Base-by-base conservation (phyloP, 2,797 vertebrate species). In the Phataginus tetradactyla region DNA sequence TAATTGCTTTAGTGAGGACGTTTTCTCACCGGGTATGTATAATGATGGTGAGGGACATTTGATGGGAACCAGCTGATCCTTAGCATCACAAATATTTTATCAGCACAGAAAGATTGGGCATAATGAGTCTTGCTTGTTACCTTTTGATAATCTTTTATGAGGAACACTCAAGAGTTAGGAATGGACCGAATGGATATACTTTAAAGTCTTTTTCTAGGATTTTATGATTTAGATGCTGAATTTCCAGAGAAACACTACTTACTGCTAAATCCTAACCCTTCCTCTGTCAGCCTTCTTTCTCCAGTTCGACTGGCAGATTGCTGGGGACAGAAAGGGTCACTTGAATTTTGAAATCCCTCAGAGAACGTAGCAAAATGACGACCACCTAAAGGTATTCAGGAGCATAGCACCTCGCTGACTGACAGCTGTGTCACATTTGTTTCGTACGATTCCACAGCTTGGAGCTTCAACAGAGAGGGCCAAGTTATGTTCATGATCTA, bases 401-500 rank as follows among this genome's bases (percentile, higher is more conserved):
- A 69, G 32, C 6, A 49, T 5, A 75, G 55, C 45, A 61, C 63
- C 27, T 91, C 45, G 39, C 29, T 81, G 34, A 18, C 17, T 20
- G 55, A 88, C 8, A 27, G 17, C 81, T 37, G 37, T 59, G 75
- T 72, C 89, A 12, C 72, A 59, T 64, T 68, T 72, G 63, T 86
- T 93, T 72, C 25, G 68, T 85, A 84, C 66, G 75, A 75, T 66
- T 55, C 64, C 91, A 93, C 29, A 69, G 86, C 66, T 55, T 75
- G 17, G 85, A 95, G 77, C 69, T 27, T 96, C 66, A 85, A 18
- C 14, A 34, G 51, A 88, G 77, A 85, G 51, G 80, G 61, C 55
- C 66, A 91, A 75, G 42, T 94, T 71, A 42, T 59, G 69, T 51
- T 81, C 78, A 69, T 34, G 64, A 86, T 79, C 94, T 97, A 96